Evolutionary conservation across 2,888 invertebrate species (phyloP).

Genomic region (Drosophila niveifrons): DNA sequence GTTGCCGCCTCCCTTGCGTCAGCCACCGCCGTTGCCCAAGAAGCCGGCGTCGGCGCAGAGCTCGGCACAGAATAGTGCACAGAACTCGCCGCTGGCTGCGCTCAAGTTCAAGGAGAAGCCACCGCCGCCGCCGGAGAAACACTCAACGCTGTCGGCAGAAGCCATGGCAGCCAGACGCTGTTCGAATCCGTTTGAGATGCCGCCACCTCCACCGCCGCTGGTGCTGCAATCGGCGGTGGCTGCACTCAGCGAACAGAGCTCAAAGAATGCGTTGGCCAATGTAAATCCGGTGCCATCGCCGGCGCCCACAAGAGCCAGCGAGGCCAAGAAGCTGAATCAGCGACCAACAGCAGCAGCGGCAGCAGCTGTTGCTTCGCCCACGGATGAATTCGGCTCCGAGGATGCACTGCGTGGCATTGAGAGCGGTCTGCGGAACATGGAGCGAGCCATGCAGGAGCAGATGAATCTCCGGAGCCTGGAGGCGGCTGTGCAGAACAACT

Average conservation of each 20-base stretch:
- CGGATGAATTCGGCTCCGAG: conserved; percentile 85
- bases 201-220: conserved; percentile 75
- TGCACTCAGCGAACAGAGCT: conserved; percentile 72
- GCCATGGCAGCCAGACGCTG: conserved; percentile 77
- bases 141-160: conserved; percentile 70
- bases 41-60: conserved; percentile 82
- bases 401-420: conserved; percentile 85
- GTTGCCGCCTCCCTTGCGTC: conserved; percentile 82
- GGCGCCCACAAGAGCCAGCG: conserved; percentile 81
- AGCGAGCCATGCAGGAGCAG: conserved; percentile 86
- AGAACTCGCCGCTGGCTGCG: conserved; percentile 83
- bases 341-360: conserved; percentile 16
- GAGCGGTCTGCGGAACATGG: conserved; percentile 85
- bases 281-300: conserved; percentile 78
- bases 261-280: conserved; percentile 57
- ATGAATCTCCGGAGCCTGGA: conserved; percentile 84
- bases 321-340: conserved; percentile 74
- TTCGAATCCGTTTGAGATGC: conserved; percentile 84
- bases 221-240: conserved; percentile 73
- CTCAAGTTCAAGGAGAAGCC: conserved; percentile 83
- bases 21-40: conserved; percentile 84
- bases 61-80: conserved; percentile 82
- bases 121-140: conserved; percentile 80
- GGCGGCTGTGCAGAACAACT: conserved; percentile 79
- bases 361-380: conserved; percentile 70